Evolutionary conservation across 2,888 invertebrate genomes (phyloP).

Genomic region (Dicyrtomina minuta): DNA sequence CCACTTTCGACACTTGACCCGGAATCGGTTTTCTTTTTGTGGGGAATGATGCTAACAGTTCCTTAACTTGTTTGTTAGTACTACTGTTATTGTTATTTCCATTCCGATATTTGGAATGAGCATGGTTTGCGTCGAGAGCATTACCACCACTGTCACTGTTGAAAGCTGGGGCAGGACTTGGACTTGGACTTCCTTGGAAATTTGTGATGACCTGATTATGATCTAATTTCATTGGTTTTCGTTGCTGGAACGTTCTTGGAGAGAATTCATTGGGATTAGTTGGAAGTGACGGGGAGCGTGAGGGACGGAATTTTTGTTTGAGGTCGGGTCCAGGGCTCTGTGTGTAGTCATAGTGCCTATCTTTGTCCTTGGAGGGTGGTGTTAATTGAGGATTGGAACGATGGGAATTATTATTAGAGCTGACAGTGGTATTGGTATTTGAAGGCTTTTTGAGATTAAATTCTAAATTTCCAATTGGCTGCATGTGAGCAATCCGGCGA

Average conservation of each 20-base stretch:
- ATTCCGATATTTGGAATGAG: no score
- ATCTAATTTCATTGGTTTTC: neutral
- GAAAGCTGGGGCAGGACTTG: no score
- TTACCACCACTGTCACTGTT: no score
- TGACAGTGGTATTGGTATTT: no score
- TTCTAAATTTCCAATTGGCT: conserved; percentile 32
- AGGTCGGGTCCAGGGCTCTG: no score
- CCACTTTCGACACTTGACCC: neutral
- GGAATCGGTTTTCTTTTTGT: neutral
- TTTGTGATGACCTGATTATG: neutral
- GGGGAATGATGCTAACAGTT: conserved; percentile 8
- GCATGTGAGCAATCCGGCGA: conserved; percentile 37
- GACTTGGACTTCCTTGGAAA: no score
- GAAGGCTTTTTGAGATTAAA: neutral
- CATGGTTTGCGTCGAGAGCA: neutral
- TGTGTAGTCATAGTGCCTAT: neutral
- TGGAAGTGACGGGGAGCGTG: neutral
- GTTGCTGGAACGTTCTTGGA: conserved; percentile 12
- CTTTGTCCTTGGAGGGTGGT: neutral
- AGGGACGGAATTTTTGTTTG: neutral
- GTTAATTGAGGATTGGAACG: no score
- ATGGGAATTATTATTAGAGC: no score
- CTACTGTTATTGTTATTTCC: neutral
- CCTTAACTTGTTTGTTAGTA: conserved; percentile 19
- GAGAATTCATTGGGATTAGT: conserved; percentile 10